These are phyloP conservation scores for Spodoptera litura DNA, from an alignment of 1,140 invertebrate species.

Conservation along the genomic window DNA sequence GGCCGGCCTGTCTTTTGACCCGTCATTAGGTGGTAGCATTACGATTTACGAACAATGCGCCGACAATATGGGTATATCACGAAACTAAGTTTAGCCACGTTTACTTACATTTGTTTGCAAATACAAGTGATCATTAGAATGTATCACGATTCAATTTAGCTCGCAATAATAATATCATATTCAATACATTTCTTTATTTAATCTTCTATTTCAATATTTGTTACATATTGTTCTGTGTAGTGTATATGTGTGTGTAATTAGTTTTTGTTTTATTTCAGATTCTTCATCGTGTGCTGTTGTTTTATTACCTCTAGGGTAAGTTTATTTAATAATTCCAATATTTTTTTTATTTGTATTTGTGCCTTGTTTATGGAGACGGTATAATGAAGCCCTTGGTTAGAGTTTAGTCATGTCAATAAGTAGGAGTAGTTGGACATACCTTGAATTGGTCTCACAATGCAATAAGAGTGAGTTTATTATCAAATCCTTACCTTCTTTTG, in stretches of 20 bases:
- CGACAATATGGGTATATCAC: slow-evolving; percentile 12
- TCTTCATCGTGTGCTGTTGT: slow-evolving; percentile 56
- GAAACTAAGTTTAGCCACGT: slow-evolving; percentile 47
- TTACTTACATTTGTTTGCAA: slow-evolving; percentile 57
- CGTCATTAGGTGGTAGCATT: slow-evolving; percentile 62
- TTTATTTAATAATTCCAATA: slow-evolving; percentile 24
- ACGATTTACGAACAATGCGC: slow-evolving; percentile 56
- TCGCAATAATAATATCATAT: slow-evolving; percentile 39
- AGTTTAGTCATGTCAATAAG: too few species aligned
- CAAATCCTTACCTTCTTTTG: too few species aligned
- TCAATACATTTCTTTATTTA: slow-evolving; percentile 47
- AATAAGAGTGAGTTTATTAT: too few species aligned
- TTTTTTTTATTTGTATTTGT: not conserved
- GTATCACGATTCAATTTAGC: slow-evolving; percentile 63
- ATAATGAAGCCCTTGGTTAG: too few species aligned
- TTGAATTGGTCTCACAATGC: too few species aligned
- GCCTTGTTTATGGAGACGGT: too few species aligned
- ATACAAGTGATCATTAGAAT: slow-evolving; percentile 54
- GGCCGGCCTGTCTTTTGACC: slow-evolving; percentile 76
- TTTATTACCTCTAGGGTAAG: slow-evolving; percentile 53
- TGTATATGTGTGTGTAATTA: slow-evolving; percentile 17
- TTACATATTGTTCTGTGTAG: not conserved
- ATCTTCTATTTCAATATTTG: slow-evolving; percentile 12
- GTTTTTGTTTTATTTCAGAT: slow-evolving; percentile 53
- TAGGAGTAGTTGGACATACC: too few species aligned